phyloP scores from a whole-genome alignment of 2,888 invertebrate genomes.

The Pammene aurita region DNA sequence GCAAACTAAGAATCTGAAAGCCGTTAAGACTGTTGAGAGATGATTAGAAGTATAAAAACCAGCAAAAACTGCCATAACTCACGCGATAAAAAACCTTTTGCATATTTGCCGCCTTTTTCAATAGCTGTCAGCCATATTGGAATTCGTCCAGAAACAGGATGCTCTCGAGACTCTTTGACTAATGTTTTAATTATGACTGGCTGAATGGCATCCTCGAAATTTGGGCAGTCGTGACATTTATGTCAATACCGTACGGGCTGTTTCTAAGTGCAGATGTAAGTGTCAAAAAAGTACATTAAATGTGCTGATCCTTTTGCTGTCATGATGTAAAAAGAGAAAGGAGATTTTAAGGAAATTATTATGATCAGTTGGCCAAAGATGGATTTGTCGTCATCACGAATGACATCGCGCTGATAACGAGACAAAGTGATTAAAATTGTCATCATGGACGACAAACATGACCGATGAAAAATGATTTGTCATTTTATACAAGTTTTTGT shows the following conservation, averaged over 20 bases:
- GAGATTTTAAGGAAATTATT: background rate
- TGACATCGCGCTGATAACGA: too few relatives aligned
- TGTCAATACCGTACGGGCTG: background rate
- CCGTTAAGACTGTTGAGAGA: slow-evolving; percentile 13
- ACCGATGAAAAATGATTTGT: too few relatives aligned
- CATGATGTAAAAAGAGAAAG: background rate
- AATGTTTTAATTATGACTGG: slow-evolving; percentile 37
- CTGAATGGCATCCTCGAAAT: slow-evolving; percentile 20
- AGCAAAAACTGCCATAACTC: slow-evolving; percentile 34
- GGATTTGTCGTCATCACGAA: too few relatives aligned
- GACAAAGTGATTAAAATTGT: too few relatives aligned
- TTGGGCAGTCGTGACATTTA: slow-evolving; percentile 7
- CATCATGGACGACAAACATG: too few relatives aligned
- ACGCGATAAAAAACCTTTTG: slow-evolving; percentile 38
- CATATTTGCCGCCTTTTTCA: slow-evolving; percentile 37
- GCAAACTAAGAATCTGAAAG: slow-evolving; percentile 14
- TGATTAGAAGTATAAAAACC: slow-evolving; percentile 15
- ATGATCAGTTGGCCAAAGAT: background rate
- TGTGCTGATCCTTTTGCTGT: background rate
- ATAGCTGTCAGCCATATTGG: slow-evolving; percentile 34
- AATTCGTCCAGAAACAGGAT: slow-evolving; percentile 37
- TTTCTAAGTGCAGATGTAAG: background rate
- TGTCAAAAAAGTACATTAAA: slow-evolving; percentile 2
- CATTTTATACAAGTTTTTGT: too few relatives aligned
- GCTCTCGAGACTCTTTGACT: slow-evolving; percentile 34